phyloP scores from a whole-genome alignment of 2,888 invertebrate genomes.

The Panopea generosa region DNA sequence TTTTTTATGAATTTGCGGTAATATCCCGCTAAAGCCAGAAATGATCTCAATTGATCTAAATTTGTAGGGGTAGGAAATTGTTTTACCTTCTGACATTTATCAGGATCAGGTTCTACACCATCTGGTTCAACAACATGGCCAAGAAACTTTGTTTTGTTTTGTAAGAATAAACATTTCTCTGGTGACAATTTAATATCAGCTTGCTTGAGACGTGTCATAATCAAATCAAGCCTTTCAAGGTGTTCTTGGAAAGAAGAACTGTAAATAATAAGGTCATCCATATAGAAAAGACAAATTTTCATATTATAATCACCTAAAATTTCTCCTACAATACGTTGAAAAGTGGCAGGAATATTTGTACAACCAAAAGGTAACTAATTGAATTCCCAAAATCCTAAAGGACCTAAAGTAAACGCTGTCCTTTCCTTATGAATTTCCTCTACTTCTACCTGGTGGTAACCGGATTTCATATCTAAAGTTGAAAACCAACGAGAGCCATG shows the following conservation, averaged over 20 bases:
- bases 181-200: background rate
- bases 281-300: background rate
- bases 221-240: background rate
- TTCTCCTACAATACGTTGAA: conserved; percentile 1
- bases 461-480: background rate
- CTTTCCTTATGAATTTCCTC: conserved; percentile 1
- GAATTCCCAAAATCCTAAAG: background rate
- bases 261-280: background rate
- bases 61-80: background rate
- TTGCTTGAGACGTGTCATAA: background rate
- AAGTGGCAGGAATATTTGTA: background rate
- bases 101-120: background rate
- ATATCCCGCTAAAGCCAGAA: conserved; percentile 2
- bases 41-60: background rate
- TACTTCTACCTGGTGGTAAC: conserved; percentile 5
- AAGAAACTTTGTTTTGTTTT: background rate
- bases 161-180: background rate
- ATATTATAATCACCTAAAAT: background rate
- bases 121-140: background rate
- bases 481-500: background rate
- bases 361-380: background rate
- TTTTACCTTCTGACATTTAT: too few species aligned
- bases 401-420: background rate
- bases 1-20: background rate
- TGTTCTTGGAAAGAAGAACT: background rate